Evolutionary conservation across 2,113 vertebrate genomes (phyloP).

Genomic region (Poecile atricapillus): DNA sequence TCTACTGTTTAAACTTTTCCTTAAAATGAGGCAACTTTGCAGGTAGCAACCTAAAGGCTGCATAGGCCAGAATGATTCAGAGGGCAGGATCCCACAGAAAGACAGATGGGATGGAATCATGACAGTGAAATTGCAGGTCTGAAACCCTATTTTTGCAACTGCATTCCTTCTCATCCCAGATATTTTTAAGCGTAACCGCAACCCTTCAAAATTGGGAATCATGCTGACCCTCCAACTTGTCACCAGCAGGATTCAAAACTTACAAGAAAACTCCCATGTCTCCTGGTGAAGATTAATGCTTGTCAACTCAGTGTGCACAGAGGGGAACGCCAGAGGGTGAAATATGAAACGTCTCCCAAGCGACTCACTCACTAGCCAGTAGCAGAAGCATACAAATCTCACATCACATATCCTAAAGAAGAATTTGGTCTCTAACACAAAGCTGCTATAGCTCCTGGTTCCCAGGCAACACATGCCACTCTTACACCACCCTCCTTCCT

Average conservation of each 20-base stretch:
- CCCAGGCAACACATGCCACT: background rate
- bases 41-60: background rate
- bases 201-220: background rate
- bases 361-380: background rate
- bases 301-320: background rate
- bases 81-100: background rate
- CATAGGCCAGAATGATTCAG: background rate
- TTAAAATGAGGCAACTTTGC: background rate
- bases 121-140: background rate
- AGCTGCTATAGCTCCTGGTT: background rate
- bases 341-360: background rate
- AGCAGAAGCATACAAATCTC: background rate
- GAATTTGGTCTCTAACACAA: background rate
- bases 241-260: background rate
- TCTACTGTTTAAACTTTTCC: background rate
- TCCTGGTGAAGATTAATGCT: background rate
- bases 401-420: background rate
- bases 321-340: background rate
- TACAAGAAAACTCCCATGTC: background rate
- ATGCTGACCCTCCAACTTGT: background rate
- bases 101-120: background rate
- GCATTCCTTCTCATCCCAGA: background rate
- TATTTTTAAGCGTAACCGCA: background rate
- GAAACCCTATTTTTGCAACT: background rate
- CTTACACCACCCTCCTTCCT: background rate